These are phyloP conservation scores for Siderastrea radians DNA, from an alignment of 92 coral and sea anemone genomes.

Conservation along the genomic window DNA sequence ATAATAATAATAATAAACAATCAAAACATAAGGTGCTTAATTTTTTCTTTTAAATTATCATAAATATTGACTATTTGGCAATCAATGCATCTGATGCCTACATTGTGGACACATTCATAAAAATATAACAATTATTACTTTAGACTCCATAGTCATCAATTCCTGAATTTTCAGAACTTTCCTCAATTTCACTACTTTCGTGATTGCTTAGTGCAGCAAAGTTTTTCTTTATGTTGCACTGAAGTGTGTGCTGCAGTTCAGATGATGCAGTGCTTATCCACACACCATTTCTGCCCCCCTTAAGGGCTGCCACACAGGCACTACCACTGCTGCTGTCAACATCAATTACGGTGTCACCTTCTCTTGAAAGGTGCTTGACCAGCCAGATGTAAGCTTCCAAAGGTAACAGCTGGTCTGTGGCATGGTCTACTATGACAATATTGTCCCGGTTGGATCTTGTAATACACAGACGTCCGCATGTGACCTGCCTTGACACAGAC, in stretches of 20 bases:
- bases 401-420: neutral
- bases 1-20: too few species aligned
- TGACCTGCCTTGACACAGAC: constrained; percentile 34
- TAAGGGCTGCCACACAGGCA: constrained; percentile 26
- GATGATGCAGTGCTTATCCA: constrained; percentile 30
- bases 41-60: too few species aligned
- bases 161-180: too few species aligned
- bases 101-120: too few species aligned
- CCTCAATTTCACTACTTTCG: too few species aligned
- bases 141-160: too few species aligned
- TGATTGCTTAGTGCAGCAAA: too few species aligned
- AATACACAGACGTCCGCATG: constrained; percentile 3
- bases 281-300: constrained; percentile 33
- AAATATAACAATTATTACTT: too few species aligned
- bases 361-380: constrained; percentile 17
- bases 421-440: neutral
- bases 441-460: neutral
- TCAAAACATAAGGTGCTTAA: too few species aligned
- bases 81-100: too few species aligned
- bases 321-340: constrained; percentile 6
- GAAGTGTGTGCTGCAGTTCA: neutral
- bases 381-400: constrained; percentile 21
- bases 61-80: too few species aligned
- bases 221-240: too few species aligned
- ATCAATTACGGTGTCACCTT: constrained; percentile 13